Evolutionary conservation across 2,797 vertebrate species (phyloP).

Genomic region (Eulemur rubriventer): DNA sequence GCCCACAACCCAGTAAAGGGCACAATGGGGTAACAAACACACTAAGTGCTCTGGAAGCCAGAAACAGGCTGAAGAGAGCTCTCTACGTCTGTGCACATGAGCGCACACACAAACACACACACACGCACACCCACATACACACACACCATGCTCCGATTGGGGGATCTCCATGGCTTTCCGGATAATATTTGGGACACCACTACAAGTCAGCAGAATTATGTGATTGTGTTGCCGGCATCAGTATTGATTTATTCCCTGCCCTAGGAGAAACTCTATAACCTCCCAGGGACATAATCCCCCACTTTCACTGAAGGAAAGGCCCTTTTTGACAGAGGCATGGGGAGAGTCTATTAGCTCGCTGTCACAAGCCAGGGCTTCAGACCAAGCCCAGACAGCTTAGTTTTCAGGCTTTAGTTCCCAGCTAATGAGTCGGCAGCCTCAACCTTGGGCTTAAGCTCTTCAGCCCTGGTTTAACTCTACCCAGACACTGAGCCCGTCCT

Average conservation of each 20-base stretch:
- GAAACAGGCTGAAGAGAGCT: neutral
- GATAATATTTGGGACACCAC: constrained; percentile 31
- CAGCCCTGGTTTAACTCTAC: constrained; percentile 55
- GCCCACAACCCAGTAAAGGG: neutral
- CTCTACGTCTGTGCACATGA: neutral
- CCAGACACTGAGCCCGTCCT: neutral
- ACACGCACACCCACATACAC: neutral
- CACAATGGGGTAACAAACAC: neutral
- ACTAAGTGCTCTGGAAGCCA: neutral
- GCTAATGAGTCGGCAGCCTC: constrained; percentile 66
- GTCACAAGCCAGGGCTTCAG: constrained; percentile 32
- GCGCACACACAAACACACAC: fast-evolving
- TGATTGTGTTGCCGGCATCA: constrained; percentile 55
- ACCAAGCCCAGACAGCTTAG: constrained; percentile 54
- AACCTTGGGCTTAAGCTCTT: constrained; percentile 51
- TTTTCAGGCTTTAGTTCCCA: constrained; percentile 54
- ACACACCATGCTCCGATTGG: neutral
- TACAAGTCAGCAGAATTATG: constrained; percentile 57
- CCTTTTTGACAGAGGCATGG: constrained; percentile 22
- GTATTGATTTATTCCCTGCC: constrained; percentile 62
- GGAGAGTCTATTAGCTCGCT: constrained; percentile 61
- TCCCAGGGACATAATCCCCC: constrained; percentile 71
- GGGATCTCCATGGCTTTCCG: neutral
- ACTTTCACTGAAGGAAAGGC: constrained; percentile 54
- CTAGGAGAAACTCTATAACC: constrained; percentile 49